Evolutionary conservation across 2,113 vertebrate species (phyloP).

Genomic region (Sapajus apella): DNA sequence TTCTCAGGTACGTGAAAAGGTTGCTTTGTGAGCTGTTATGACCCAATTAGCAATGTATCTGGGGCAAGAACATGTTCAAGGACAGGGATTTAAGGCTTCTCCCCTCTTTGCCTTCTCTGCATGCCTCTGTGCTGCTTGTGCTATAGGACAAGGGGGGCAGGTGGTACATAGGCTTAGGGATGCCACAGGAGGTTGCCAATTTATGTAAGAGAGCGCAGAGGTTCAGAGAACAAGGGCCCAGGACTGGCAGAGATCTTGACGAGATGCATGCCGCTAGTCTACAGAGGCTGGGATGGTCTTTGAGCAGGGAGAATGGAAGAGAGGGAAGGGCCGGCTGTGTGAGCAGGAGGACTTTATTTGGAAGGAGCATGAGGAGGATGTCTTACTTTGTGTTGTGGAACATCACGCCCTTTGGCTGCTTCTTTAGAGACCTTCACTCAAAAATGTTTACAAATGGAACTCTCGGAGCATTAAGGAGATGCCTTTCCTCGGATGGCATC

Average conservation of each 20-base stretch:
- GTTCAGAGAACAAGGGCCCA: not conserved
- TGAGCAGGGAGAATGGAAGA: not conserved
- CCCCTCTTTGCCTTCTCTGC: no score
- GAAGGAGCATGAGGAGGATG: not conserved
- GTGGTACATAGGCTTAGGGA: fast-evolving
- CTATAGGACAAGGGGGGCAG: no score
- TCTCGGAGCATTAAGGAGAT: not conserved
- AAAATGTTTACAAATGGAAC: not conserved
- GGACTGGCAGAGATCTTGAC: not conserved
- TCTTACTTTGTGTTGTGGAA: not conserved
- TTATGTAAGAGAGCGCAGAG: fast-evolving
- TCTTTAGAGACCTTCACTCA: not conserved
- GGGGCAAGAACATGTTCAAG: not conserved
- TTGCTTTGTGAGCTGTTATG: not conserved
- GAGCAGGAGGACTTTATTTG: not conserved
- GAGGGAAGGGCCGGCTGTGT: not conserved
- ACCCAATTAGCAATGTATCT: not conserved
- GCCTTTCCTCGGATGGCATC: no score
- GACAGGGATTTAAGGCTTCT: not conserved
- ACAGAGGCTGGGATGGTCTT: not conserved
- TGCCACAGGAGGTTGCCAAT: not conserved
- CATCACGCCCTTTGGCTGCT: fast-evolving
- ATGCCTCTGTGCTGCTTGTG: not conserved
- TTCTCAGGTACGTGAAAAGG: not conserved
- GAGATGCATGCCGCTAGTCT: not conserved